Percentiles rank a stretch among this genome's conserved stretches.
Evolutionary conservation across 2,113 vertebrate genomes (phyloP).

Genomic region (Elachura formosa): DNA sequence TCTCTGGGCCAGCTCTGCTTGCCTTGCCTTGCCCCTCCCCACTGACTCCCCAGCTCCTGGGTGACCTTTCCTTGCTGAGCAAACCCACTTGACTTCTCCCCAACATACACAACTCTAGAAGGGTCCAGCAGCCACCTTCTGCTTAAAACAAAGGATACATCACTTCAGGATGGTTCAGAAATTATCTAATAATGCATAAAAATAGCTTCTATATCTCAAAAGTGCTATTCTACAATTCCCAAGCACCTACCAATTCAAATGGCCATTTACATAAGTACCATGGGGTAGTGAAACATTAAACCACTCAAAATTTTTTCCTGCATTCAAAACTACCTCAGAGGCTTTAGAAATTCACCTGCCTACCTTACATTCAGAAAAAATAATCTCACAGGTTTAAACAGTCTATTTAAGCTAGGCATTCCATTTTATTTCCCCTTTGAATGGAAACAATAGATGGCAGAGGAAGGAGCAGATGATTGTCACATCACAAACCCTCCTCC

Average conservation of each 20-base stretch:
- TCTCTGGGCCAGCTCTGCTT: background rate
- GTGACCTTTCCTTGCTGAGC: background rate
- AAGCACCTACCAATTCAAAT: background rate
- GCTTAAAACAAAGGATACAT: background rate
- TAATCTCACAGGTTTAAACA: background rate
- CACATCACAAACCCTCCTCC: background rate
- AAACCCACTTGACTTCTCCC: background rate
- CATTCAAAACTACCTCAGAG: background rate
- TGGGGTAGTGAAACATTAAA: background rate
- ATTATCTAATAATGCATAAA: background rate
- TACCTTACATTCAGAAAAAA: background rate
- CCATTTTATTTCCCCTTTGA: background rate
- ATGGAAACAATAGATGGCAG: background rate
- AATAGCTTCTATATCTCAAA: background rate
- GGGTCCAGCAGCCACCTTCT: background rate
- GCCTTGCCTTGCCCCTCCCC: background rate
- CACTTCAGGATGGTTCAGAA: background rate
- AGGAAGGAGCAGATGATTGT: background rate
- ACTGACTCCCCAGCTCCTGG: background rate
- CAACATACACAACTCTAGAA: fast-evolving
- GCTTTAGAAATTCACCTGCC: background rate
- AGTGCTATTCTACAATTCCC: background rate
- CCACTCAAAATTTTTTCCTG: background rate
- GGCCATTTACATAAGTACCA: background rate
- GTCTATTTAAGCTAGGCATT: background rate